These are phyloP conservation scores for Datnioides undecimradiatus DNA, from an alignment of 2,113 vertebrate genomes.

Conservation along the genomic window DNA sequence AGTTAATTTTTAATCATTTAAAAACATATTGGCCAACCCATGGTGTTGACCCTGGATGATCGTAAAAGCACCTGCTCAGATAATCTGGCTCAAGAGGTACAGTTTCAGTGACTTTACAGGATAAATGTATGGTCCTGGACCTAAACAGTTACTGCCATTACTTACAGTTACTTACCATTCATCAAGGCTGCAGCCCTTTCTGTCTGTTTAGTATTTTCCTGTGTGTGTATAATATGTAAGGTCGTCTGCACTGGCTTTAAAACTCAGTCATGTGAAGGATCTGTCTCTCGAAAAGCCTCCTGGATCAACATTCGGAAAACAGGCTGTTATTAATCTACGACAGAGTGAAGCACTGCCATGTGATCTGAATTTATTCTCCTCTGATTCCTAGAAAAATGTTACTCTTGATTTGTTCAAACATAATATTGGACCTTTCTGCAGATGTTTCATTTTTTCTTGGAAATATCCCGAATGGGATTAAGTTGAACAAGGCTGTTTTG, in stretches of 20 bases:
- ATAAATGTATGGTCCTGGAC: neutral
- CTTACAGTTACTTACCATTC: no score
- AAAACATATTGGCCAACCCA: no score
- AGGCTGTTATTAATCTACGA: constrained; percentile 56
- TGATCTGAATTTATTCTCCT: constrained; percentile 59
- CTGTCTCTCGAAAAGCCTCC: constrained; percentile 34
- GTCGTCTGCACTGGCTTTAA: constrained; percentile 34
- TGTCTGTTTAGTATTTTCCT: constrained; percentile 32
- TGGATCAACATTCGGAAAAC: constrained; percentile 57
- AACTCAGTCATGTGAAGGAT: constrained; percentile 37
- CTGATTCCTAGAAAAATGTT: constrained; percentile 41
- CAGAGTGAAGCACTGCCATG: constrained; percentile 39
- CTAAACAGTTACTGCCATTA: neutral
- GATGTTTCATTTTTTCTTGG: constrained; percentile 57
- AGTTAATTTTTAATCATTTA: no score
- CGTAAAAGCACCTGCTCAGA: neutral
- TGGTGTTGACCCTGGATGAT: neutral
- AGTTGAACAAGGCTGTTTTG: constrained; percentile 17
- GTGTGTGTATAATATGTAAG: neutral
- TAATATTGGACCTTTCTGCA: constrained; percentile 42
- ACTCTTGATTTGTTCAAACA: constrained; percentile 40
- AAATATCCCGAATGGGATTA: constrained; percentile 24
- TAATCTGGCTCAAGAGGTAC: neutral
- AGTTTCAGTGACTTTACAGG: neutral
- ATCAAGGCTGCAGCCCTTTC: neutral